A percentile compares a stretch with the other conserved stretches of the same genome.
phyloP scores from a whole-genome alignment of 2,888 invertebrate species.

The Phrixothrix hirtus region DNA sequence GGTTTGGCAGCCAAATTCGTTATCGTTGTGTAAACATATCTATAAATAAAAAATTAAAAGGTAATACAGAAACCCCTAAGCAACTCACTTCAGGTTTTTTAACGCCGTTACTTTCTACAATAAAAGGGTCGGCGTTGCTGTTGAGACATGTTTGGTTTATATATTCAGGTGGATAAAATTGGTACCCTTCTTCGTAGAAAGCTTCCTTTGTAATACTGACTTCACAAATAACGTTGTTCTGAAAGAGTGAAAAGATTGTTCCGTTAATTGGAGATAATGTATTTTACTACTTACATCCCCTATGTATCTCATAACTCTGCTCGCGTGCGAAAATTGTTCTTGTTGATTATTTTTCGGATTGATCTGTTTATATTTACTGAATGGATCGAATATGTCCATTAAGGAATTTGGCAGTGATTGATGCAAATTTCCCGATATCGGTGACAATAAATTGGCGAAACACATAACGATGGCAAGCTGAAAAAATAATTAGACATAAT shows the following conservation, averaged over 20 bases:
- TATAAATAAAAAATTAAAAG: background rate
- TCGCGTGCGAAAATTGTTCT: no score
- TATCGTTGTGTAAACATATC: slow-evolving; percentile 19
- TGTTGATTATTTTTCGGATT: background rate
- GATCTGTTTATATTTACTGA: background rate
- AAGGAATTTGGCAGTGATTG: background rate
- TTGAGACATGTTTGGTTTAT: slow-evolving; percentile 27
- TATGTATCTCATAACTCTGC: background rate
- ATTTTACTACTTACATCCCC: slow-evolving; percentile 11
- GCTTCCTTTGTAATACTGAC: slow-evolving; percentile 4
- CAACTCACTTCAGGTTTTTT: background rate
- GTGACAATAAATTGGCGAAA: background rate
- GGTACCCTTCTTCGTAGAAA: slow-evolving; percentile 36
- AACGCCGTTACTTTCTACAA: no score
- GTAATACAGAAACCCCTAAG: background rate
- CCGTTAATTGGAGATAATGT: background rate
- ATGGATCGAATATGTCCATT: background rate
- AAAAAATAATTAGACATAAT: slow-evolving; percentile 1
- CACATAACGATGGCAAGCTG: slow-evolving; percentile 8
- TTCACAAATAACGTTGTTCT: slow-evolving; percentile 21
- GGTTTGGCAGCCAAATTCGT: slow-evolving; percentile 23
- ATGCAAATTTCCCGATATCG: background rate
- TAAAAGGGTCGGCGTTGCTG: slow-evolving; percentile 16
- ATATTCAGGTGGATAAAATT: slow-evolving; percentile 41
- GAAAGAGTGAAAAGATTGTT: slow-evolving; percentile 4